Conservation (phyloP, 2,113 vertebrate genomes). For the Climacteris rufus region DNA sequence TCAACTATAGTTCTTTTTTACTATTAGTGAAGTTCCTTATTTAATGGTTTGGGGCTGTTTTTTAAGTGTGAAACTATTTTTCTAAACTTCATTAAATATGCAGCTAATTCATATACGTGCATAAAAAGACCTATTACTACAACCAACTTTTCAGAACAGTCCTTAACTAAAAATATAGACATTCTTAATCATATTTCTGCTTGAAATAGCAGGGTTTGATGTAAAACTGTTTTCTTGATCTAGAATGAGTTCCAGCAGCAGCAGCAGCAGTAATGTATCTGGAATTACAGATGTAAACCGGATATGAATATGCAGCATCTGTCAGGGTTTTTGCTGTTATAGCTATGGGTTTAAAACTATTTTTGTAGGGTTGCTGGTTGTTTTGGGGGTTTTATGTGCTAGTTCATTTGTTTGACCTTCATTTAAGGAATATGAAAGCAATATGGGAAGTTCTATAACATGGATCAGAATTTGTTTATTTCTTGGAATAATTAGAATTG, state of each 20-base stretch:
- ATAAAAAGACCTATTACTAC: not conserved
- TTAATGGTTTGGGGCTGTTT: not conserved
- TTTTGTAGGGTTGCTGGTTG: not conserved
- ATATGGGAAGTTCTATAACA: not conserved
- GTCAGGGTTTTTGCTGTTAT: not conserved
- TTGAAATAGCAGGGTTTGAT: not conserved
- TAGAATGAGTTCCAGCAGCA: not conserved
- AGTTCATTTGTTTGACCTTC: not conserved
- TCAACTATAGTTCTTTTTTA: not conserved
- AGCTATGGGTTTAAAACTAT: not conserved
- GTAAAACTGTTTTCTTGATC: not conserved
- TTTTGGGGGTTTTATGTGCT: not conserved
- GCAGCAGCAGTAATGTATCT: not conserved
- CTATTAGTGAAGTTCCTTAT: not conserved
- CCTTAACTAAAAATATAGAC: not conserved
- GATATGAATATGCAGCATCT: not conserved
- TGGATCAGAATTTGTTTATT: not conserved
- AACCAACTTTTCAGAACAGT: not conserved
- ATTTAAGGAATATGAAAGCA: not conserved
- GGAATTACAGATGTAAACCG: not conserved
- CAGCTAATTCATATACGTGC: not conserved
- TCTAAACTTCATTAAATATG: not conserved
- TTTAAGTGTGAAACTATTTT: not conserved
- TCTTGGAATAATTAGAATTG: not conserved
- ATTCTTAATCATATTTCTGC: not conserved